These are phyloP conservation scores for Caenorhabditis sp. DNA, from an alignment of 2,888 invertebrate genomes.

Conservation along the genomic window DNA sequence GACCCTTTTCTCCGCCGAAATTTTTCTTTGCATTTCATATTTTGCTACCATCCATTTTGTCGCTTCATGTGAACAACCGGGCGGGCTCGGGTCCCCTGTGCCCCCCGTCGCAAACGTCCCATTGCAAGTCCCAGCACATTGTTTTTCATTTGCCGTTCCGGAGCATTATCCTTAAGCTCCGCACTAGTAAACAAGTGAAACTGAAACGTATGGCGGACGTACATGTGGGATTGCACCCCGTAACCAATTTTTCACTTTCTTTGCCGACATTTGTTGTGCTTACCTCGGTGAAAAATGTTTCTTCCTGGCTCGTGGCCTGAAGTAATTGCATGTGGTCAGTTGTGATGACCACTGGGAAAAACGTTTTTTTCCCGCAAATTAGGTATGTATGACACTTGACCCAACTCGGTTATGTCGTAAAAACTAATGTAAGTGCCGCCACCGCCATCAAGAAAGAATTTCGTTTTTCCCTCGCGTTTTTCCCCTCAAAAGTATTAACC, in stretches of 20 bases:
- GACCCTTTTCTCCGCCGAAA: background rate
- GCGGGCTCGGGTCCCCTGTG: too few relatives aligned
- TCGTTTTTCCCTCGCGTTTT: constrained; percentile 5
- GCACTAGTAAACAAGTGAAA: constrained; percentile 39
- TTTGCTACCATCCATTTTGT: constrained; percentile 5
- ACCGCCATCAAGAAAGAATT: too few relatives aligned
- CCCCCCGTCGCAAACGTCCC: too few relatives aligned
- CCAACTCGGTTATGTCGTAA: constrained; percentile 40
- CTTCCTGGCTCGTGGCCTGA: constrained; percentile 3
- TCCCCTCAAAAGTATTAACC: constrained; percentile 41
- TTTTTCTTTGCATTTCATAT: constrained; percentile 44
- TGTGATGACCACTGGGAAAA: too few relatives aligned
- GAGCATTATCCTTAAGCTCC: background rate
- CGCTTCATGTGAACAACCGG: too few relatives aligned
- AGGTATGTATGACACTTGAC: constrained; percentile 42
- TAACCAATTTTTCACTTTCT: constrained; percentile 1
- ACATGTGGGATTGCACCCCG: constrained; percentile 10
- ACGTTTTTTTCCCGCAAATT: constrained; percentile 13
- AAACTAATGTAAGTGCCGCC: constrained; percentile 24
- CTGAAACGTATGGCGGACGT: constrained; percentile 32
- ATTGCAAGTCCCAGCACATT: too few relatives aligned
- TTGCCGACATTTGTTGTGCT: too few relatives aligned
- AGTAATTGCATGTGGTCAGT: background rate
- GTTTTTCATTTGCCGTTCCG: constrained; percentile 21
- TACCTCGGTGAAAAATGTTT: constrained; percentile 28